Conservation (phyloP, 2,113 vertebrate genomes). For the Oplegnathus fasciatus region DNA sequence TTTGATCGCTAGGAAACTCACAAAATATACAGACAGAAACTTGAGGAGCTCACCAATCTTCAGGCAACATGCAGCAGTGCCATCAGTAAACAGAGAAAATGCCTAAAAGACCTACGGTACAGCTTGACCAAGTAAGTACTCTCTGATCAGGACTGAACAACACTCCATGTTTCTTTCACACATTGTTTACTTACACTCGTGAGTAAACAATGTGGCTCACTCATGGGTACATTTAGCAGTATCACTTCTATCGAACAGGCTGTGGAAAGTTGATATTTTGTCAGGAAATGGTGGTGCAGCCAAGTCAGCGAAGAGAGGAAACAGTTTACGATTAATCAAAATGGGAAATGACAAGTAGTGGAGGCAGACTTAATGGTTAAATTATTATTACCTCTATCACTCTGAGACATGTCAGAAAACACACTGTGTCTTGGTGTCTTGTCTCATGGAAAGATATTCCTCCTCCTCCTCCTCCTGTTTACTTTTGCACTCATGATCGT, state of each 20-base stretch:
- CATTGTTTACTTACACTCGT: background rate
- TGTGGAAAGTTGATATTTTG: background rate
- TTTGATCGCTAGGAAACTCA: constrained; percentile 89
- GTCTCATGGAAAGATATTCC: background rate
- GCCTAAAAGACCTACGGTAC: constrained; percentile 86
- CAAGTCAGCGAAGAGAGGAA: background rate
- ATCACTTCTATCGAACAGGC: background rate
- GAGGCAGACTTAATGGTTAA: background rate
- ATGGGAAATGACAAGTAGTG: background rate
- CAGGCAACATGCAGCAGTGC: constrained; percentile 89
- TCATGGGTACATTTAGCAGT: background rate
- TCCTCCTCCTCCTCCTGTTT: background rate
- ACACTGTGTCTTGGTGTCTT: background rate
- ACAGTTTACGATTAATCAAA: background rate
- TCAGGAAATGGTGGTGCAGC: background rate
- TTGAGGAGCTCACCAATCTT: constrained; percentile 93
- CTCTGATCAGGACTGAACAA: background rate
- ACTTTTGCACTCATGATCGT: background rate
- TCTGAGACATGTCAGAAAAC: background rate
- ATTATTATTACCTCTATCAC: background rate
- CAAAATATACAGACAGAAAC: constrained; percentile 93
- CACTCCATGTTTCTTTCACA: background rate
- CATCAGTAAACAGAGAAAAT: constrained; percentile 92
- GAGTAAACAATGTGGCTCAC: too few relatives aligned
- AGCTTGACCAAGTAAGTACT: constrained; percentile 86